Conservation (phyloP, 2,113 vertebrate species). For the Rhabdornis inornatus region DNA sequence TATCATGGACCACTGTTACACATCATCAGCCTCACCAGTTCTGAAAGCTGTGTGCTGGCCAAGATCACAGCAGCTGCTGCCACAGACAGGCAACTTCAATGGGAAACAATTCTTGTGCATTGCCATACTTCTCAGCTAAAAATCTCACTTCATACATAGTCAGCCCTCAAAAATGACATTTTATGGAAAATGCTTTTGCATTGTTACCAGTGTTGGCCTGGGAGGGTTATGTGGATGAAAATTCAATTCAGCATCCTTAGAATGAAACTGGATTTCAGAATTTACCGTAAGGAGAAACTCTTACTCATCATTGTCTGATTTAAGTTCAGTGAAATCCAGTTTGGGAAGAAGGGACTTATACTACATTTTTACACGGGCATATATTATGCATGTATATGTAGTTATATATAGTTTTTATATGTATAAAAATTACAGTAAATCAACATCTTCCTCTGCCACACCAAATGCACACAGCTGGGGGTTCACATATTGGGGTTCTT, state of each 20-base stretch:
- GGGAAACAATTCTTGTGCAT: not conserved
- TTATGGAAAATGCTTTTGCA: not conserved
- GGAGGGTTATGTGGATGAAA: not conserved
- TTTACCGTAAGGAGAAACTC: not conserved
- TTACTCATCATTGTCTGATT: not conserved
- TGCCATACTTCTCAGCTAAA: not conserved
- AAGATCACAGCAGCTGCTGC: not conserved
- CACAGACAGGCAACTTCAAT: not conserved
- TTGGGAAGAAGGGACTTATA: not conserved
- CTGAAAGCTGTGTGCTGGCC: not conserved
- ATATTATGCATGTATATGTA: not conserved
- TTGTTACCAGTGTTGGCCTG: not conserved
- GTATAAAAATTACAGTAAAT: not conserved
- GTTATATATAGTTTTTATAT: not conserved
- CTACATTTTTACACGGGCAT: not conserved
- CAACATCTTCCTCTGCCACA: not conserved
- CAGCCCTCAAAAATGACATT: accelerated
- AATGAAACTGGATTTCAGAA: not conserved
- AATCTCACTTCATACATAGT: not conserved
- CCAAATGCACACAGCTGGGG: not conserved
- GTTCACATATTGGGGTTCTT: not conserved
- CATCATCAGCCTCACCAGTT: accelerated
- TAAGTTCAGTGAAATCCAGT: not conserved
- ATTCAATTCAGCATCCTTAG: not conserved
- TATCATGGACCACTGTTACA: not conserved